Evolutionary conservation across 1,140 invertebrate species (phyloP), one percentile per base, ranked within the genome.

Genomic region (Pseudoatta argentina): DNA sequence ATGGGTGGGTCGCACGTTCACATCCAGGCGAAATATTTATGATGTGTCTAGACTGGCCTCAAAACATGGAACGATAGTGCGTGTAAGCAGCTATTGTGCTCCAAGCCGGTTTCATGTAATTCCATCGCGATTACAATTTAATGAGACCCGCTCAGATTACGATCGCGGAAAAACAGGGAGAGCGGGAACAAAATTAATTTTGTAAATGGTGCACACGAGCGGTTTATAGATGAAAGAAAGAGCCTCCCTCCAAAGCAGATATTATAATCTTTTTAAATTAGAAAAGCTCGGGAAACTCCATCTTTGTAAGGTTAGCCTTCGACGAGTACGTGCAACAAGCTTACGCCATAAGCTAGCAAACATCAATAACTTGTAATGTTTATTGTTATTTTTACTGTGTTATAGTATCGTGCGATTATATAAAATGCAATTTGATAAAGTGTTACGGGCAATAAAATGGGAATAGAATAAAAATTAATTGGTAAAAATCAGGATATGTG

Each of bases 51-150:
- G 69, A 73, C 24, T 57, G 24, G 55, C 18, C 55, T 48, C 39
- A n/a, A 55, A 82, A 44, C 55, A 66, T 57, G 34, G 55, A 59
- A 85, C 82, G 82, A 85, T 63, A 63, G 63, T 87, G 71, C 63
- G 53, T 85, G 78, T 86, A 87, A 89, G 81, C 81, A 86, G 87
- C 86, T 81, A 77, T 59, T 82, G 81, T 89, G 85, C 78, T 89
- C 34, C 39, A 76, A 85, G 88, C 66, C 66, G 51, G 63, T 77
- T 90, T 85, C 79, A 71, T 75, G 53, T 76, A 71, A 53, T 79
- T 91, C n/a, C 27, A 85, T 91, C 73, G 77, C 34, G 69, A 89
- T 57, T 71, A 85, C 59, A 87, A 78, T 73, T 86, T 90, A 91
- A 91, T 86, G 86, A 88, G 82, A 88, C 55, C 64, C 82, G 72